These are phyloP conservation scores for Zaprionus africanus DNA, from an alignment of 1,140 invertebrate genomes.

Conservation along the genomic window DNA sequence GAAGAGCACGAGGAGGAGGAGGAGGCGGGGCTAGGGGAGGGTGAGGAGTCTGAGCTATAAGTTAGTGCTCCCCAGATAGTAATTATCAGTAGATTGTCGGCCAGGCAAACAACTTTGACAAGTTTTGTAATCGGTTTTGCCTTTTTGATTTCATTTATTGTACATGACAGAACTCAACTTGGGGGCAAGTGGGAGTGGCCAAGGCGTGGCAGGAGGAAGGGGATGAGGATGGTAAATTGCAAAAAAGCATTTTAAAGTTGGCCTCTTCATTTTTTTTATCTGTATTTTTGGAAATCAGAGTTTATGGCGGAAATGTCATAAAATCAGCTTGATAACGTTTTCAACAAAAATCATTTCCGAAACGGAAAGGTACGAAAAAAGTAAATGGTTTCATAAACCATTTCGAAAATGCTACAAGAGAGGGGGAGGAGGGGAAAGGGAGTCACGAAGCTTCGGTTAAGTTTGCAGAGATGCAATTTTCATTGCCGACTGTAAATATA, in stretches of 20 bases:
- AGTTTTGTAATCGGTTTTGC: slow-evolving; percentile 76
- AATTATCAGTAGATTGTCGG: slow-evolving; percentile 79
- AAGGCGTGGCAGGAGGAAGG: neutral
- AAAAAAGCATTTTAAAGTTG: slow-evolving; percentile 31
- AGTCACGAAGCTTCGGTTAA: neutral
- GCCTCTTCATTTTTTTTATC: neutral
- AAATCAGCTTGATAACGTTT: slow-evolving; percentile 11
- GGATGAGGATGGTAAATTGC: neutral
- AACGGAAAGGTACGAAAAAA: neutral
- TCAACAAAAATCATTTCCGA: slow-evolving; percentile 13
- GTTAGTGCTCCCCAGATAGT: slow-evolving; percentile 81
- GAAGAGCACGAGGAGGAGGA: too few relatives aligned
- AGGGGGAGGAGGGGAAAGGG: too few relatives aligned
- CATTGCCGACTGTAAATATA: neutral
- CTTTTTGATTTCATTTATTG: slow-evolving; percentile 76
- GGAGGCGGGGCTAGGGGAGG: neutral
- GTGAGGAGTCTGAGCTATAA: slow-evolving; percentile 50
- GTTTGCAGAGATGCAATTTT: neutral
- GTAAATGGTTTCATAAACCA: neutral
- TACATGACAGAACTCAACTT: slow-evolving; percentile 41
- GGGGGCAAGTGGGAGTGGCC: neutral
- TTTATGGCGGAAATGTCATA: slow-evolving; percentile 13
- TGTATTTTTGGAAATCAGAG: slow-evolving; percentile 10
- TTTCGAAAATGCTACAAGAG: neutral
- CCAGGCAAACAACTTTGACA: slow-evolving; percentile 72